Base-by-base conservation (phyloP, 2,113 vertebrate genomes). In the Larimichthys crocea region DNA sequence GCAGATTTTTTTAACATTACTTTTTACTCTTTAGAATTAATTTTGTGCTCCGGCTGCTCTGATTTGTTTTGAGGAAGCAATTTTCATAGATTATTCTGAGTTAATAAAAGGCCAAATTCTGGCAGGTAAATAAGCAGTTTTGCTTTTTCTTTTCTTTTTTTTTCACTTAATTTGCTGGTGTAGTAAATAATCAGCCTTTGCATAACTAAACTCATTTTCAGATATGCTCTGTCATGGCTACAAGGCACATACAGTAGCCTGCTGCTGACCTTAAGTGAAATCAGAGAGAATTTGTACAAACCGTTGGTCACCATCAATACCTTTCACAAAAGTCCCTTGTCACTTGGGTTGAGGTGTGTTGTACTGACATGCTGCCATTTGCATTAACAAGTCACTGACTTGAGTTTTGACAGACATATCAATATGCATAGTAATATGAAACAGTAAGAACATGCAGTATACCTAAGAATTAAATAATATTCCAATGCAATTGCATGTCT, bases 211-310 rank as follows among this genome's bases (percentile, higher is more conserved):
- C 44, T 4, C 26, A 24, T 15, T 12, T 69, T 53, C 19, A 35
- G 15, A 49, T 50, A 50, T 29, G 10, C 14, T 40, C 31, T 65
- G 63, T 48, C 44, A 19, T 40, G 35, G 7, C 35, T 31, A 31
- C n/a, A 44, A 19, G 53, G 17, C 56, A 24, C 15, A 59, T 62
- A 9, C 15, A 3, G 19, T 20, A 53, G 19, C 31, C 20, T 31
- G 12, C 62, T 56, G 52, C 62, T 22, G 17, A 65, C 16, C 61
- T 62, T 44, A 19, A n/a, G 29, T 64, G 35, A 65, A 76, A 52
- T 40, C 35, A 22, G 14, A 59, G 29, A 42, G 12, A 26, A 31
- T 35, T 31, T 0, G 8, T 68, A 17, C 19, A 29, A 5, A 57
- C 55, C 40, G 10, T 19, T 57, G 50, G 40, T 57, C 12, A n/a